These are phyloP conservation scores for Sisor rabdophorus DNA, from an alignment of 2,113 vertebrate genomes.

Conservation along the genomic window DNA sequence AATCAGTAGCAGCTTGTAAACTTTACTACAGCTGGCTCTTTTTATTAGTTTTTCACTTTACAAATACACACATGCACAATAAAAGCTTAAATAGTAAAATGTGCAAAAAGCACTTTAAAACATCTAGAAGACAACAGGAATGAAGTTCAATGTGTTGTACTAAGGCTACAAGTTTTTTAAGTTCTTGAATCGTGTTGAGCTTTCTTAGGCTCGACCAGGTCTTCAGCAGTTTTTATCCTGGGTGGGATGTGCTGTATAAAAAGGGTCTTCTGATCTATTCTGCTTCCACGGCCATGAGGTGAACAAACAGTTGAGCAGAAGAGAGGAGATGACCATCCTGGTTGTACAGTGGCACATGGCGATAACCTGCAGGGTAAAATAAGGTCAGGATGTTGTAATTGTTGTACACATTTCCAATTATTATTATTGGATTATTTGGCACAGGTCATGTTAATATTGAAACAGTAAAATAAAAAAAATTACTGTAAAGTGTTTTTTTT, in stretches of 20 bases:
- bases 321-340: constrained; percentile 78
- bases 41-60: not conserved
- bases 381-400: not conserved
- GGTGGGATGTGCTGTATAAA: not conserved
- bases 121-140: not conserved
- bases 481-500: no score
- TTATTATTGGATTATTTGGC: not conserved
- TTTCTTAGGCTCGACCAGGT: not conserved
- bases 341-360: constrained; percentile 84
- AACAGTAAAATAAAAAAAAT: not conserved
- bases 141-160: not conserved
- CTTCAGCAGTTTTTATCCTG: not conserved
- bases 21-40: not conserved
- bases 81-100: constrained; percentile 15
- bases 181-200: no score
- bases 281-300: constrained; percentile 70
- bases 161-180: not conserved
- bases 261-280: constrained; percentile 16
- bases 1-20: not conserved
- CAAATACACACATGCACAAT: not conserved
- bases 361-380: constrained; percentile 77
- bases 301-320: constrained; percentile 87
- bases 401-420: no score
- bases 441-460: not conserved
- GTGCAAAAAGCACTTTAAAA: not conserved